Evolutionary conservation across 2,113 vertebrate genomes (phyloP), one percentile per base, ranked within the genome.

Genomic region (Halcyon malimbica): DNA sequence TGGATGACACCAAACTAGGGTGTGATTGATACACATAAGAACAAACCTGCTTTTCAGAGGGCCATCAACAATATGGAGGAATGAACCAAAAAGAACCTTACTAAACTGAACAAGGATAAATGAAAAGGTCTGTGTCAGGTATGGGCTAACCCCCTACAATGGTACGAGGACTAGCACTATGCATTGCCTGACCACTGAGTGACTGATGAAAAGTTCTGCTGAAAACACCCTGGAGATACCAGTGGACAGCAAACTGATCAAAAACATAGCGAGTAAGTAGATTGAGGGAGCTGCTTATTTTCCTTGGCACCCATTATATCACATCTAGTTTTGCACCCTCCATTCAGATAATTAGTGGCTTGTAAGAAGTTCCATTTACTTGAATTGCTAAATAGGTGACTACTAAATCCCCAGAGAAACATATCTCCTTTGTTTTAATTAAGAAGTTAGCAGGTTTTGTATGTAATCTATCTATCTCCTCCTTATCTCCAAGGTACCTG

Each of bases 111-210:
- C 4, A 64, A 51, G 15, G 10, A 42, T 51, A 85, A 63, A 76
- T 54, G 5, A 37, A 64, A 63, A 80, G 6, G 9, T 64, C 28
- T 68, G 21, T 5, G 2, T 24, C 53, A 71, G 8, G 1, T 60
- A 28, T 16, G 4, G 16, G 60, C 13, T 63, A 79, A 50, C 1
- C 0, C 2, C 1, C 28, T 69, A 19, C 17, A 68, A 10, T 41
- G 4, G 7, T 69, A 51, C 13, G 74, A 59, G 26, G 11, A 81
- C 14, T 46, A 54, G 19, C 6, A 3, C 18, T 92, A 71, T 41
- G 12, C 42, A n/a, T n/a, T 83, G 11, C 10, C 41, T 44, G 5
- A 59, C 16, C 6, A 16, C 17, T 53, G n/a, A 25, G 4, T 79
- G 26, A 5, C 16, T 48, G 51, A 57, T 37, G 4, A 70, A 51